phyloP scores from a whole-genome alignment of 2,797 vertebrate genomes.

The Luscinia megarhynchos region DNA sequence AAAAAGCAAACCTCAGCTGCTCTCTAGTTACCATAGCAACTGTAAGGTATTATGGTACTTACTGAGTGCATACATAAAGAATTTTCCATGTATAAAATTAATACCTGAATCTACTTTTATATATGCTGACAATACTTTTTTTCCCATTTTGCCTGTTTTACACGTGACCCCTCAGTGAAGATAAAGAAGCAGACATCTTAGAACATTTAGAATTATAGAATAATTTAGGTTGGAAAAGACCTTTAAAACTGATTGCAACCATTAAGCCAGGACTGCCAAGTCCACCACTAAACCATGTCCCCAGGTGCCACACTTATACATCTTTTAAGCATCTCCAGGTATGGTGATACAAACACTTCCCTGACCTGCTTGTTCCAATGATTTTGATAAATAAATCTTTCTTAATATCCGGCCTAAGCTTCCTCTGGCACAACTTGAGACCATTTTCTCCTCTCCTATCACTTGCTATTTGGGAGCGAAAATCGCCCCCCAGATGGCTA shows the following conservation, averaged over 20 bases:
- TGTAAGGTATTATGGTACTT: conserved; percentile 38
- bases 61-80: background rate
- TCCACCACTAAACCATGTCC: background rate
- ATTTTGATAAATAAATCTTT: background rate
- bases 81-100: background rate
- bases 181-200: background rate
- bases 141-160: background rate
- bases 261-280: background rate
- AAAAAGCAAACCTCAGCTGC: conserved; percentile 31
- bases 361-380: background rate
- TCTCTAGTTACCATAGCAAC: conserved; percentile 66
- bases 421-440: fast-evolving
- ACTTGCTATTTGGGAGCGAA: background rate
- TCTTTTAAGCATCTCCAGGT: background rate
- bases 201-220: background rate
- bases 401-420: background rate
- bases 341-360: background rate
- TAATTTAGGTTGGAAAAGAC: background rate
- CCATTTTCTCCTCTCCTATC: background rate
- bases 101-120: background rate
- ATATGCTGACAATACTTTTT: background rate
- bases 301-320: fast-evolving
- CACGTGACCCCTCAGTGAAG: background rate
- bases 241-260: background rate
- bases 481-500: fast-evolving